Conservation (phyloP, 2,797 vertebrate genomes). For the Chelon labrosus region DNA sequence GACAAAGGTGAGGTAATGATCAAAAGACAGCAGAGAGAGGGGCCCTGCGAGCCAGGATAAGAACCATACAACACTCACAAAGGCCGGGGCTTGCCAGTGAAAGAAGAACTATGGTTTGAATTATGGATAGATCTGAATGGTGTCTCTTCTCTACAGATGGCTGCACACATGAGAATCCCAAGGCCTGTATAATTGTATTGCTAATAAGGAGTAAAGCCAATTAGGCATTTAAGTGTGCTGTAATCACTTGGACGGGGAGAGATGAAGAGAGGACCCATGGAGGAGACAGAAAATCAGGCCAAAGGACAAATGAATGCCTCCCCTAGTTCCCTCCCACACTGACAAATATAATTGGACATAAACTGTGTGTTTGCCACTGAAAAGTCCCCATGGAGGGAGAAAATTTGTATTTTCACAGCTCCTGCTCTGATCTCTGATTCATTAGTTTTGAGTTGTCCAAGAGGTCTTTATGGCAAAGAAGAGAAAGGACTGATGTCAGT, state of each 20-base stretch:
- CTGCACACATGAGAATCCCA: constrained; percentile 95
- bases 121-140: constrained; percentile 97
- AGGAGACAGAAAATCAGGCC: constrained; percentile 88
- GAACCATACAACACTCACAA: constrained; percentile 88
- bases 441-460: constrained; percentile 60
- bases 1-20: constrained; percentile 77
- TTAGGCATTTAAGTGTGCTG: constrained; percentile 98
- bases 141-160: constrained; percentile 96
- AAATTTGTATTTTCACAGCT: constrained; percentile 87
- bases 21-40: constrained; percentile 78
- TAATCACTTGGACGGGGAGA: constrained; percentile 95
- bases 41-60: constrained; percentile 89
- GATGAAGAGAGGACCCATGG: constrained; percentile 87
- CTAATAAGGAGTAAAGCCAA: constrained; percentile 99
- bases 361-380: constrained; percentile 88
- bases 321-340: constrained; percentile 70
- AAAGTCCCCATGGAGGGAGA: constrained; percentile 87
- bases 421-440: constrained; percentile 71
- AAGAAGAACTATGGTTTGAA: constrained; percentile 95
- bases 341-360: constrained; percentile 97
- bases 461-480: constrained; percentile 58
- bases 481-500: constrained; percentile 81
- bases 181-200: constrained; percentile 98
- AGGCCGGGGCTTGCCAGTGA: constrained; percentile 85
- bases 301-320: constrained; percentile 82